Percentiles rank a stretch among this genome's conserved stretches.
Evolutionary conservation across 2,113 vertebrate genomes (phyloP).

Genomic region (Hemiprocne comata): DNA sequence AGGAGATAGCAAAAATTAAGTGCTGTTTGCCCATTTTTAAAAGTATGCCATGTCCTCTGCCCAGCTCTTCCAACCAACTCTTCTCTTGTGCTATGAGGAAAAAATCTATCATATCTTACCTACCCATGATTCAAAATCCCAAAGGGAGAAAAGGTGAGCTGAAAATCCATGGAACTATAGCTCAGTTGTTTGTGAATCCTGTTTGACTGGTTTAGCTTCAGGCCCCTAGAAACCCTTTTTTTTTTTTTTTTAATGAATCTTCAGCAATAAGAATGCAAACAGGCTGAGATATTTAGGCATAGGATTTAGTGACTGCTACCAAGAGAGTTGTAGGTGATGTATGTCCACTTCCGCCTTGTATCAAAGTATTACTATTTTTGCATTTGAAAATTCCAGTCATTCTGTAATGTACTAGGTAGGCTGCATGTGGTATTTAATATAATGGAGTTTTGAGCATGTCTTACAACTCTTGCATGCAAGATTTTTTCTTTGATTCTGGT

Average conservation of each 20-base stretch:
- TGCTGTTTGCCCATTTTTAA: neutral
- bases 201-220: neutral
- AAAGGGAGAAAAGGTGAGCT: neutral
- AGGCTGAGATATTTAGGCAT: neutral
- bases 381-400: neutral
- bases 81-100: neutral
- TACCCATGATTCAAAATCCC: neutral
- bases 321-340: neutral
- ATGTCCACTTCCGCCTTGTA: neutral
- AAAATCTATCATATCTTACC: neutral
- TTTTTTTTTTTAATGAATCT: neutral
- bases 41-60: neutral
- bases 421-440: neutral
- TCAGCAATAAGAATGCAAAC: neutral
- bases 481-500: neutral
- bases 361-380: neutral
- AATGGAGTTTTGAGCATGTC: neutral
- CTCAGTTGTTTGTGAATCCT: neutral
- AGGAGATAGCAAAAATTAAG: neutral
- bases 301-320: neutral
- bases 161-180: neutral
- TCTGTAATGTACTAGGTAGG: neutral
- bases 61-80: rapidly evolving
- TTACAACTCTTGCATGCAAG: neutral
- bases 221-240: neutral